Evolutionary conservation across 2,113 vertebrate genomes (phyloP), one percentile per base, ranked within the genome.

Genomic region (Seriola aureovittata): DNA sequence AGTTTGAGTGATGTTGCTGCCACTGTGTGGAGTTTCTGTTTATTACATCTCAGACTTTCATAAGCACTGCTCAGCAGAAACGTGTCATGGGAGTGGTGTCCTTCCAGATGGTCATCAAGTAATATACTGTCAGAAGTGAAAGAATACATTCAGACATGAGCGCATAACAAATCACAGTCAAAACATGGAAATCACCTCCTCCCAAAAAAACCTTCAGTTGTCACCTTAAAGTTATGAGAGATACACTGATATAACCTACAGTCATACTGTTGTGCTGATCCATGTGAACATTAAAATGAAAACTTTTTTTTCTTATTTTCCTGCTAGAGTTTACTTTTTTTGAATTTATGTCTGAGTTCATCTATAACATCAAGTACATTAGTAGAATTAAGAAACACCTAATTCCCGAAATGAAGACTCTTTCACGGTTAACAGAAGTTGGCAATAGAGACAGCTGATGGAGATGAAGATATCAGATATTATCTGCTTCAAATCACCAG

Each of bases 21-120:
- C 91, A 73, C 65, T 92, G 86, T 48, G 80, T 92, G 93, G 91
- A n/a, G 9, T 1, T n/a, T 12, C 1, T 55, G 50, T 58, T 40
- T 9, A 71, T 91, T 74, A 73, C 38, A 17, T 80, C 73, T 82
- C 63, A 67, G 17, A 11, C 74, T 91, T 91, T 83, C 44, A 70
- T 85, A 84, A 87, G 66, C 36, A 7, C 23, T n/a, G 13, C 11
- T 77, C 64, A 80, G 77, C 69, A 65, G 68, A 75, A 50, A 64
- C 70, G 17, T 66, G 17, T 58, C 16, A 77, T 13, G 32, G 11
- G 17, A 21, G 36, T 9, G 29, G 2, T 72, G 71, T 36, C 68
- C 48, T 68, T 55, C 1, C 5, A 14, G 19, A 1, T 75, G 25
- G 16, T 36, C 14, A 48, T 25, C 67, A 4, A 62, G 13, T 57